Conservation (phyloP, 2,888 invertebrate species). For the Dicyrtoma fusca region DNA sequence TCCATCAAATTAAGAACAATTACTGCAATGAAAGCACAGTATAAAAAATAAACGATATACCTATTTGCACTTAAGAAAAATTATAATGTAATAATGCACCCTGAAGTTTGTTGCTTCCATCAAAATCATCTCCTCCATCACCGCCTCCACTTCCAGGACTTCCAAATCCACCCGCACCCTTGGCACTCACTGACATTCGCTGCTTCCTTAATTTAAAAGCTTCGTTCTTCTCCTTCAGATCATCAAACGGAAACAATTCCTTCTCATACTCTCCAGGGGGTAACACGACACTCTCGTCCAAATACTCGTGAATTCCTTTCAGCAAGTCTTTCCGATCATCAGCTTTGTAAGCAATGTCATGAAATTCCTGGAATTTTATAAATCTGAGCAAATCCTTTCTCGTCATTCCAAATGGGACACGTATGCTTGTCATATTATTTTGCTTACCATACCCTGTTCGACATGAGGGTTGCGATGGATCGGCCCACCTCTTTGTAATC, state of each 20-base stretch:
- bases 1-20: not conserved
- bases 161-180: not conserved
- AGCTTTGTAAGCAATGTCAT: slow-evolving; percentile 87
- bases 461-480: slow-evolving; percentile 93
- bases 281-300: slow-evolving; percentile 93
- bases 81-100: not conserved
- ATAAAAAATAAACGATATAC: not conserved
- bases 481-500: slow-evolving; percentile 97
- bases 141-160: not conserved
- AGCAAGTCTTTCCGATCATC: slow-evolving; percentile 82
- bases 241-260: slow-evolving; percentile 81
- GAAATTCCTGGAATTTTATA: slow-evolving; percentile 70
- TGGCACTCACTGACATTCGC: slow-evolving; percentile 23
- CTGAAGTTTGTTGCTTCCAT: not conserved
- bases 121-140: not conserved
- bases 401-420: not conserved
- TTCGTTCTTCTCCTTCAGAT: slow-evolving; percentile 52
- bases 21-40: not conserved
- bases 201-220: slow-evolving; percentile 48
- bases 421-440: slow-evolving; percentile 2
- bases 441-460: slow-evolving; percentile 70
- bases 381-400: slow-evolving; percentile 15
- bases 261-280: slow-evolving; percentile 98
- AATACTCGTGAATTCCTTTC: slow-evolving; percentile 86
- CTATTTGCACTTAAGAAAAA: not conserved